Conservation (phyloP, 2,888 invertebrate species). For the Ceraclea dissimilis region DNA sequence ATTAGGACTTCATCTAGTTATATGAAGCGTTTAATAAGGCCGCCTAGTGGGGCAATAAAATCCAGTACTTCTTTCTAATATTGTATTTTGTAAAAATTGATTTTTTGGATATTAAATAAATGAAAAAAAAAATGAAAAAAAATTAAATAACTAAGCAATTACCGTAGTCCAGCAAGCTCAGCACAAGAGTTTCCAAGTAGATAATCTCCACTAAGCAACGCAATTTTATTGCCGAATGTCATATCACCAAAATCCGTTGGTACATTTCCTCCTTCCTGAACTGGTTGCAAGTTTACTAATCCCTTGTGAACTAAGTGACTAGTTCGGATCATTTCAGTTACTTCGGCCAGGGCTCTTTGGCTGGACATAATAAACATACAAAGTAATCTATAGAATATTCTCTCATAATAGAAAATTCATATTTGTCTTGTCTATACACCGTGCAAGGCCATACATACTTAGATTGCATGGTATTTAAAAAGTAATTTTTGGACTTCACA, state of each 20-base stretch:
- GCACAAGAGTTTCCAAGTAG: conserved; percentile 81
- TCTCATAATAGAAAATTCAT: not conserved
- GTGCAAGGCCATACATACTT: no score
- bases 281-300: conserved; percentile 70
- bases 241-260: conserved; percentile 62
- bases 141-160: no score
- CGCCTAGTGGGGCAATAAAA: no score
- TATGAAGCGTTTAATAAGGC: no score
- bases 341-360: conserved; percentile 83
- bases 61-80: no score
- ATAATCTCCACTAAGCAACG: conserved; percentile 87
- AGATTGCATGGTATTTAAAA: no score
- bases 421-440: not conserved
- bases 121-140: no score
- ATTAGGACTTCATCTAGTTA: no score
- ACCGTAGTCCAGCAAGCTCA: conserved; percentile 72
- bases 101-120: no score
- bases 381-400: not conserved
- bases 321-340: conserved; percentile 94
- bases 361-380: conserved; percentile 35
- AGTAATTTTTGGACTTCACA: no score
- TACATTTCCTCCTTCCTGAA: conserved; percentile 43
- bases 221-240: conserved; percentile 93
- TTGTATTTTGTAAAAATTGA: no score
- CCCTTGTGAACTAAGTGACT: conserved; percentile 87